Evolutionary conservation across 2,113 vertebrate genomes (phyloP).

Genomic region (Mirounga angustirostris): DNA sequence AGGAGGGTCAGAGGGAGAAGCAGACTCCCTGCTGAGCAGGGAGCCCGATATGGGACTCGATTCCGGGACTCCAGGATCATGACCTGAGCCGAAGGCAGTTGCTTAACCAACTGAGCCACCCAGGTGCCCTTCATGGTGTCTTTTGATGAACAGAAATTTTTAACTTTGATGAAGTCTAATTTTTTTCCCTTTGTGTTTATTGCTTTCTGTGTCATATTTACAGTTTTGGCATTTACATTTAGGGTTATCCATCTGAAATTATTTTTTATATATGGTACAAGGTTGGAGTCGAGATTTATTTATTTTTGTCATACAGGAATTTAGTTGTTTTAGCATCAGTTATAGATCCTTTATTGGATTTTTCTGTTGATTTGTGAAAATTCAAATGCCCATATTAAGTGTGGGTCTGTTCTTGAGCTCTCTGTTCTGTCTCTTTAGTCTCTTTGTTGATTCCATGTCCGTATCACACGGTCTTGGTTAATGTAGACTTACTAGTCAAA

Average conservation of each 20-base stretch:
- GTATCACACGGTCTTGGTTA: not conserved
- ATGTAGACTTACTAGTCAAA: not conserved
- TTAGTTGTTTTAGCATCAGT: not conserved
- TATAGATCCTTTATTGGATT: not conserved
- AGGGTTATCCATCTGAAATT: not conserved
- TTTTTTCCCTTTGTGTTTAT: not conserved
- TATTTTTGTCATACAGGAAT: not conserved
- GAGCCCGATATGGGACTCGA: no score
- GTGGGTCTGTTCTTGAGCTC: not conserved
- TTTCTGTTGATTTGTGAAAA: conserved; percentile 1
- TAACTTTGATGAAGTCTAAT: not conserved
- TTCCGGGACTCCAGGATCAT: no score
- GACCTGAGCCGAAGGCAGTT: no score
- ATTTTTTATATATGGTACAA: not conserved
- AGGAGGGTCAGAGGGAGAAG: no score
- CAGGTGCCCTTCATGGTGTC: not conserved
- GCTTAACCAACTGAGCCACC: no score
- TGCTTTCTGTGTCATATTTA: not conserved
- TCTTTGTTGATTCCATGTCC: not conserved
- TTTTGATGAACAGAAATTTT: not conserved
- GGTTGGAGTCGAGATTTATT: not conserved
- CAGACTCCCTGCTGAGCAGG: no score
- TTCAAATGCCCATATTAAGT: not conserved
- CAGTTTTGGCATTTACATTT: conserved; percentile 1
- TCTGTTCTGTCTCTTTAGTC: not conserved